These are phyloP conservation scores for Tiliacea aurago DNA, from an alignment of 2,888 invertebrate species.

Conservation along the genomic window DNA sequence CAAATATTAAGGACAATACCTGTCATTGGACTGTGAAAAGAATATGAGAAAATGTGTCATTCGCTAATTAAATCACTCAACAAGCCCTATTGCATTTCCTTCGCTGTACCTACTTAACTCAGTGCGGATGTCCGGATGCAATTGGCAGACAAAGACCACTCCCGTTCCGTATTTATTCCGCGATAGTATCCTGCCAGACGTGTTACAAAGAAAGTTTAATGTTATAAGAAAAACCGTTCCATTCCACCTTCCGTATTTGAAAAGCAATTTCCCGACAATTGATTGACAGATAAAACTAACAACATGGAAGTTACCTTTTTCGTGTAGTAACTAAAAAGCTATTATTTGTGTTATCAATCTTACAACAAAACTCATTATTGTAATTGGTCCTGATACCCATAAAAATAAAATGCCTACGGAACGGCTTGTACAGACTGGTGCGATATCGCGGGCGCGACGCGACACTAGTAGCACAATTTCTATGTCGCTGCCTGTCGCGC, in stretches of 20 bases:
- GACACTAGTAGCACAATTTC: too few relatives aligned
- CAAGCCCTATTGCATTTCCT: constrained; percentile 8
- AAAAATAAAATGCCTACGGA: neutral
- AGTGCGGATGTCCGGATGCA: constrained; percentile 38
- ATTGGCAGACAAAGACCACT: constrained; percentile 29
- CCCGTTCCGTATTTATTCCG: constrained; percentile 40
- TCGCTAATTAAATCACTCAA: constrained; percentile 15
- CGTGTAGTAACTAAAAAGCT: neutral
- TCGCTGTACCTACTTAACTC: neutral
- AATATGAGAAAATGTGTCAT: constrained; percentile 1
- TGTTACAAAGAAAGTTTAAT: constrained; percentile 51
- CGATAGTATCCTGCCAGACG: constrained; percentile 40
- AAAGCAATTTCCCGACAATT: constrained; percentile 36
- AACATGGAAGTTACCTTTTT: constrained; percentile 6
- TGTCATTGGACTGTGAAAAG: neutral
- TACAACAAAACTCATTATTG: neutral
- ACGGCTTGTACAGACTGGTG: too few relatives aligned
- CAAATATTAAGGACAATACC: neutral
- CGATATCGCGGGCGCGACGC: too few relatives aligned
- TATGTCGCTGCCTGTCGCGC: too few relatives aligned
- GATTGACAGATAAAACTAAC: constrained; percentile 18
- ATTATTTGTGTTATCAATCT: neutral
- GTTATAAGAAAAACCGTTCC: constrained; percentile 37
- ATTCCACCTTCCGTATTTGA: constrained; percentile 28
- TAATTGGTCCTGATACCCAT: neutral